These are phyloP conservation scores for Rhinella marina DNA, from an alignment of 2,797 vertebrate species.

Conservation along the genomic window DNA sequence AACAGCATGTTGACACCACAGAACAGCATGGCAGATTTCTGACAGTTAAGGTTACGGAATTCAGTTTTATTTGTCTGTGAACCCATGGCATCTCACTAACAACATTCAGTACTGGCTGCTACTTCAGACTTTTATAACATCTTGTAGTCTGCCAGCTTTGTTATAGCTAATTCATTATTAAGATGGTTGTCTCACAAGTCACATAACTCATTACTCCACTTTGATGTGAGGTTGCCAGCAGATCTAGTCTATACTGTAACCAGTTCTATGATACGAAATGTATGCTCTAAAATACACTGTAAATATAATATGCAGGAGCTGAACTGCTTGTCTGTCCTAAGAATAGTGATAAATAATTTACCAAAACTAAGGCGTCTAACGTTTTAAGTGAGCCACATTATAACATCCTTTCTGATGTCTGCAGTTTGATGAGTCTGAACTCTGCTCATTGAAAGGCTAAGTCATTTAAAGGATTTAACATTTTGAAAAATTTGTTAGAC, in stretches of 20 bases:
- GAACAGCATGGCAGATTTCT: constrained; percentile 23
- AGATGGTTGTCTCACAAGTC: constrained; percentile 48
- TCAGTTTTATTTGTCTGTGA: constrained; percentile 25
- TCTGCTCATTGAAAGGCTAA: constrained; percentile 28
- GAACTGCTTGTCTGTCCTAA: constrained; percentile 32
- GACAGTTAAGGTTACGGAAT: constrained; percentile 11
- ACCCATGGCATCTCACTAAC: constrained; percentile 7
- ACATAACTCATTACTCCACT: constrained; percentile 47
- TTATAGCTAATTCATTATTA: constrained; percentile 59
- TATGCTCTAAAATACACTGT: constrained; percentile 48
- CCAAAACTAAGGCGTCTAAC: constrained; percentile 47
- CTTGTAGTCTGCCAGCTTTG: constrained; percentile 48
- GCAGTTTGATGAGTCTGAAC: constrained; percentile 33
- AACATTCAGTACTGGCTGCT: constrained; percentile 18
- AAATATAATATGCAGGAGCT: constrained; percentile 47
- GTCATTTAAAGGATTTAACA: constrained; percentile 30
- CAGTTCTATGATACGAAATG: constrained; percentile 32
- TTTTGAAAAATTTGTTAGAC: constrained; percentile 12
- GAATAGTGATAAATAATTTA: constrained; percentile 50
- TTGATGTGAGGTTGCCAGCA: constrained; percentile 39
- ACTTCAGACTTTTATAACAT: constrained; percentile 41
- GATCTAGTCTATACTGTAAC: neutral
- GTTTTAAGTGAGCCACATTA: constrained; percentile 47
- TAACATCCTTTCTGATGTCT: constrained; percentile 13
- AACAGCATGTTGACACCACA: constrained; percentile 14